Evolutionary conservation across 2,113 vertebrate genomes (phyloP).

Genomic region (Alexandromys fortis): DNA sequence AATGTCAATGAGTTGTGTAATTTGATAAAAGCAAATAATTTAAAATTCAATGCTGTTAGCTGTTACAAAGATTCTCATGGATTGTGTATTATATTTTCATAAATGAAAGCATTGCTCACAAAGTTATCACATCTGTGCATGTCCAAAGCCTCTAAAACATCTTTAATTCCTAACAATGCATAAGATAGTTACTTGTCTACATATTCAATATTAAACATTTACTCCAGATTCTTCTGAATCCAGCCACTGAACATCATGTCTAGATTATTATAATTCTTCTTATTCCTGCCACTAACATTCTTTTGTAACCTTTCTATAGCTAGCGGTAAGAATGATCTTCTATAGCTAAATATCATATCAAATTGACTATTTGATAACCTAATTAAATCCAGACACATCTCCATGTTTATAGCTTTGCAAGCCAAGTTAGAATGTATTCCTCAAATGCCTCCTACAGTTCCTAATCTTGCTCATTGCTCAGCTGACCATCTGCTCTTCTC

Average conservation of each 20-base stretch:
- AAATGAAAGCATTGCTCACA: background rate
- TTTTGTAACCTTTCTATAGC: background rate
- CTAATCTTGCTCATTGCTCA: background rate
- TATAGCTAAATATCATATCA: background rate
- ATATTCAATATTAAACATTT: background rate
- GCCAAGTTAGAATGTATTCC: background rate
- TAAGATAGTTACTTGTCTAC: background rate
- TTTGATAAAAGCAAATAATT: background rate
- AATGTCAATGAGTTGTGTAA: background rate
- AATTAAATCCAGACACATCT: background rate
- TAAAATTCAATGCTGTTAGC: background rate
- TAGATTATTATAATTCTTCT: background rate
- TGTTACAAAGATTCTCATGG: background rate
- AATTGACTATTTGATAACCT: background rate
- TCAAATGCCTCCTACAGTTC: background rate
- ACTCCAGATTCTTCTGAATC: background rate
- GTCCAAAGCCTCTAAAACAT: background rate
- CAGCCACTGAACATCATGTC: background rate
- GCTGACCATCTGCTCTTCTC: background rate
- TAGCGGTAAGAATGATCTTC: background rate
- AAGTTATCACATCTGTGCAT: fast-evolving
- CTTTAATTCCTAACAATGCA: background rate
- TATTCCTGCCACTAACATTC: background rate
- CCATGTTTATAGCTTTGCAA: background rate
- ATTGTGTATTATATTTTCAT: background rate